Evolutionary conservation across 1,140 invertebrate genomes (phyloP).

Genomic region (Lepidotrigona ventralis): DNA sequence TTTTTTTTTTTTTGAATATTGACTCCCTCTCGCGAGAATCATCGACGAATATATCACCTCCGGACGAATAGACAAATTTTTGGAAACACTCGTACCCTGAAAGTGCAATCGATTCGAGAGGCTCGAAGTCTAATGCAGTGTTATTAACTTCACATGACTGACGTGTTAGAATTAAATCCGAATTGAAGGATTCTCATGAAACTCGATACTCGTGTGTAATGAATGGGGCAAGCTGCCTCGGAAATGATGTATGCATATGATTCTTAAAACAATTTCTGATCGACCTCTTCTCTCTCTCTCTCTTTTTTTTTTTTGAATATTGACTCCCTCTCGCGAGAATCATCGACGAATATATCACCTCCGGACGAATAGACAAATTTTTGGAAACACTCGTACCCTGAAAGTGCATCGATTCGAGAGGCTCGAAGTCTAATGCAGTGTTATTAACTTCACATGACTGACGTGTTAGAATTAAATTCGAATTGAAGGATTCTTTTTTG

Average conservation of each 20-base stretch:
- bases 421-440: not conserved
- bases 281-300: not conserved
- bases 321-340: not conserved
- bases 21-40: not conserved
- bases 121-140: not conserved
- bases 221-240: constrained; percentile 30
- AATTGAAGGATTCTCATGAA: not conserved
- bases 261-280: constrained; percentile 3
- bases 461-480: too few relatives aligned
- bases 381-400: not conserved
- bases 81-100: not conserved
- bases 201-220: constrained; percentile 51
- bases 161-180: too few relatives aligned
- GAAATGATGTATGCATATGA: not conserved
- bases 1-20: not conserved
- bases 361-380: not conserved
- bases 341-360: not conserved
- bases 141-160: not conserved
- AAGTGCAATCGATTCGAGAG: not conserved
- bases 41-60: not conserved
- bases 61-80: not conserved
- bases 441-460: not conserved
- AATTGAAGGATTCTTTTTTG: too few relatives aligned
- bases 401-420: not conserved
- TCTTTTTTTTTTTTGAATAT: not conserved